These are phyloP conservation scores for Eurystomus gularis DNA, from an alignment of 2,113 vertebrate species.

Conservation along the genomic window DNA sequence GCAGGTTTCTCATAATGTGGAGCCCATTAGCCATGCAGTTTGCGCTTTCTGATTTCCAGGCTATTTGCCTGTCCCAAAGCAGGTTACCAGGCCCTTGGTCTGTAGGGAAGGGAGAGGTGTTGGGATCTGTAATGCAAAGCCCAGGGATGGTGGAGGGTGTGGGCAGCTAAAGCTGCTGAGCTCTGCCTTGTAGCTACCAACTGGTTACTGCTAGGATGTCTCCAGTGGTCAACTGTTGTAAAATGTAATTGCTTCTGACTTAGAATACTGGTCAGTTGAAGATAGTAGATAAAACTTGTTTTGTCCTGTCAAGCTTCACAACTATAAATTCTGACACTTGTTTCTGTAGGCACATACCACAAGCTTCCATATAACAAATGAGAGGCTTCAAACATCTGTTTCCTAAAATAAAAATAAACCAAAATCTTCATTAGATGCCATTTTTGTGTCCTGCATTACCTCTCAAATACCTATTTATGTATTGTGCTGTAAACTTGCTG, in stretches of 20 bases:
- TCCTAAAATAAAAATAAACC: not conserved
- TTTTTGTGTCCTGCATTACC: not conserved
- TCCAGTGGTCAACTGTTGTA: not conserved
- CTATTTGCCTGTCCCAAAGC: not conserved
- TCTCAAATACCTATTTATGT: not conserved
- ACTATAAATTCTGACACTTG: not conserved
- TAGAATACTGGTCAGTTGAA: not conserved
- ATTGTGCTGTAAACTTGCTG: not conserved
- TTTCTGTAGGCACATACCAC: not conserved
- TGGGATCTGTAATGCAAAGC: not conserved
- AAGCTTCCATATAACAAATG: not conserved
- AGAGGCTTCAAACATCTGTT: not conserved
- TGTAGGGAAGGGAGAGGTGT: fast-evolving
- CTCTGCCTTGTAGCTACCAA: not conserved
- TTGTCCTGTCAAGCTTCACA: not conserved
- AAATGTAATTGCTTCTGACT: not conserved
- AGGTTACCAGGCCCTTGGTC: not conserved
- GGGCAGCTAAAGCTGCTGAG: not conserved
- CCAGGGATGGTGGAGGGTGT: fast-evolving
- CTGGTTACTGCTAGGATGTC: not conserved
- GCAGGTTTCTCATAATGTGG: not conserved
- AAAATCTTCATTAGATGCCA: not conserved
- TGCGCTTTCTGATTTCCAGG: not conserved
- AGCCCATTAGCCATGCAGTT: not conserved
- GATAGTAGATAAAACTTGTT: not conserved